These are phyloP conservation scores for Spea hammondii DNA, from an alignment of 2,797 vertebrate species.

Conservation along the genomic window DNA sequence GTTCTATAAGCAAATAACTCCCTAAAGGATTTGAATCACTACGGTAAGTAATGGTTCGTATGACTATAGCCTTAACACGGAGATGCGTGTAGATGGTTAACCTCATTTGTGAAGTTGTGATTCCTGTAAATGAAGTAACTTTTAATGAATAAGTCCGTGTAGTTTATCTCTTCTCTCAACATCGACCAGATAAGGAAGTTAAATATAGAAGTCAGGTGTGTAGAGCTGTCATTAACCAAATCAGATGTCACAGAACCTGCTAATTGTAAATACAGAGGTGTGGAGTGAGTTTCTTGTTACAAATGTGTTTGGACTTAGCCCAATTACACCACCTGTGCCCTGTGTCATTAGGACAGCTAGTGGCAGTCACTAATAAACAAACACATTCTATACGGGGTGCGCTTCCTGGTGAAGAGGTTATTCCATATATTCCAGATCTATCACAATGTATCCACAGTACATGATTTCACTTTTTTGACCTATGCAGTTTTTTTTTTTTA, in stretches of 20 bases:
- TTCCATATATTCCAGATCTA: not conserved
- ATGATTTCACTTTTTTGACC: not conserved
- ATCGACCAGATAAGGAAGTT: constrained; percentile 13
- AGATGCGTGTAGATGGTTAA: too few species aligned
- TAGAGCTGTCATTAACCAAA: constrained; percentile 6
- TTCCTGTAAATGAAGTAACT: not conserved
- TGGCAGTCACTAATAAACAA: constrained; percentile 18
- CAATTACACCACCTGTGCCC: not conserved
- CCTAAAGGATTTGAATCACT: too few species aligned
- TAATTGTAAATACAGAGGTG: constrained; percentile 2
- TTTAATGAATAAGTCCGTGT: not conserved
- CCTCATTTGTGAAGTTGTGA: too few species aligned
- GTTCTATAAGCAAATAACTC: too few species aligned
- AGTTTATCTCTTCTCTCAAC: not conserved
- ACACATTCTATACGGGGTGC: not conserved
- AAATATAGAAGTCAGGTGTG: constrained; percentile 11
- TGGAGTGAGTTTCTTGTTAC: constrained; percentile 14
- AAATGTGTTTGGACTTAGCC: not conserved
- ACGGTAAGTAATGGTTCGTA: too few species aligned
- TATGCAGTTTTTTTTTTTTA: not conserved
- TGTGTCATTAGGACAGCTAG: not conserved
- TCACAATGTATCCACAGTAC: not conserved
- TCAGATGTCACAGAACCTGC: constrained; percentile 2
- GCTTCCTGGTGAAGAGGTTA: not conserved
- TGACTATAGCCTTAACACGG: too few species aligned